Conservation (phyloP, 1,140 invertebrate genomes). For the Agrypnia vestita region DNA sequence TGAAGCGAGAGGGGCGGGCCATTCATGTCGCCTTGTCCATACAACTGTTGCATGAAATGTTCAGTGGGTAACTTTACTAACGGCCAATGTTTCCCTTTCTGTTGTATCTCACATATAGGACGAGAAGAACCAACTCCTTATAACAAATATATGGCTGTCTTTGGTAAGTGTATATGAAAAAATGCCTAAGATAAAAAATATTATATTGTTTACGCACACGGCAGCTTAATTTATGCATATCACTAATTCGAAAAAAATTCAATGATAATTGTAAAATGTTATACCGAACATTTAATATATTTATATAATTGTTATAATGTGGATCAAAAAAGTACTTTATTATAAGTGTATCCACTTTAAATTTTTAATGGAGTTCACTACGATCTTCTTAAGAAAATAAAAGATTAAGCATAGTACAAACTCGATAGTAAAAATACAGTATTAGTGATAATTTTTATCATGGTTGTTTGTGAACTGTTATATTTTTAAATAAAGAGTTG, state of each 20-base stretch:
- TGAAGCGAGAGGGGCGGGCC: slow-evolving; percentile 59
- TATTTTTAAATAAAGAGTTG: no score
- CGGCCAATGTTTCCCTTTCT: slow-evolving; percentile 78
- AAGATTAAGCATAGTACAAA: no score
- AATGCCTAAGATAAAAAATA: slow-evolving; percentile 61
- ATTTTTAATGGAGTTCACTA: no score
- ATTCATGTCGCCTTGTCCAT: slow-evolving; percentile 63
- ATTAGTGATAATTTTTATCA: no score
- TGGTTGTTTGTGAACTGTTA: no score
- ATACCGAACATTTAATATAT: not conserved
- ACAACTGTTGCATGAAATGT: slow-evolving; percentile 63
- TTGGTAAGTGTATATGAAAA: slow-evolving; percentile 84
- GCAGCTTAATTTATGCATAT: slow-evolving; percentile 63
- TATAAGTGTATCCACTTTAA: no score
- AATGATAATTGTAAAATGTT: no score
- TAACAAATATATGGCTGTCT: slow-evolving; percentile 89
- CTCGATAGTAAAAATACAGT: no score
- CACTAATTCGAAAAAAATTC: no score
- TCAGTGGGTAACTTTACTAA: slow-evolving; percentile 73
- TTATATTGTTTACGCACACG: slow-evolving; percentile 69
- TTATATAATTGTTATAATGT: not conserved
- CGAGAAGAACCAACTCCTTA: slow-evolving; percentile 90
- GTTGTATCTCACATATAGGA: slow-evolving; percentile 81
- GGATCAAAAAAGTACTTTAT: no score
- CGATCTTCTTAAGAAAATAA: no score